Conservation (phyloP, 2,797 vertebrate genomes). For the Streptopelia turtur region DNA sequence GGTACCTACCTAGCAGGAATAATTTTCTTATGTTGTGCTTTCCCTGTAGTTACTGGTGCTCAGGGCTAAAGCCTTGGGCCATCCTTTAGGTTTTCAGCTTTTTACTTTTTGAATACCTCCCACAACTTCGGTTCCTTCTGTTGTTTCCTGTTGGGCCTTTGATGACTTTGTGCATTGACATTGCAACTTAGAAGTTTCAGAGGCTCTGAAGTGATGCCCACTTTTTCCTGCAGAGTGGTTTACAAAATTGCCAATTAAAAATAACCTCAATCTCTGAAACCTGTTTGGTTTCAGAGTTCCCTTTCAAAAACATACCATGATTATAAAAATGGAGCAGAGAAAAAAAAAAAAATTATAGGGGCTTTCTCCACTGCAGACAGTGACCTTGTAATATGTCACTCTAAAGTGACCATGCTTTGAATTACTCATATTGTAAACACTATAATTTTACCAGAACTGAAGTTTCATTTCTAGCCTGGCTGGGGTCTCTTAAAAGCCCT, state of each 20-base stretch:
- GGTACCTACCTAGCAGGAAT: neutral
- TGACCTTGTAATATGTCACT: neutral
- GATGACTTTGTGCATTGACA: neutral
- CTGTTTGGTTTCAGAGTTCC: neutral
- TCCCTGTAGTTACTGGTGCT: neutral
- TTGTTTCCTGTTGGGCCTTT: neutral
- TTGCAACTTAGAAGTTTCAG: neutral
- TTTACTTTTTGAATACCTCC: neutral
- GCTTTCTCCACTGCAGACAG: neutral
- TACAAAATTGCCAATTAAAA: neutral
- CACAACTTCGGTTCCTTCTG: neutral
- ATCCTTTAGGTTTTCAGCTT: neutral
- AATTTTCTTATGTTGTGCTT: slow-evolving; percentile 11
- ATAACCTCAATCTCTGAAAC: neutral
- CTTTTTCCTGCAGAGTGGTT: neutral
- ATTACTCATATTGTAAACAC: neutral
- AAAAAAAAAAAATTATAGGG: neutral
- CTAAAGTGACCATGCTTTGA: neutral
- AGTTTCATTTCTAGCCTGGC: neutral
- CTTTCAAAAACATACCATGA: neutral
- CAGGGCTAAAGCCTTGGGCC: neutral
- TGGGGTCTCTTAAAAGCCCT: neutral
- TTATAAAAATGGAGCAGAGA: neutral
- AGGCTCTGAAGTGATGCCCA: neutral
- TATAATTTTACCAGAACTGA: neutral